Conservation (phyloP, 2,888 invertebrate genomes). For the Sinhomidia bicolor region DNA sequence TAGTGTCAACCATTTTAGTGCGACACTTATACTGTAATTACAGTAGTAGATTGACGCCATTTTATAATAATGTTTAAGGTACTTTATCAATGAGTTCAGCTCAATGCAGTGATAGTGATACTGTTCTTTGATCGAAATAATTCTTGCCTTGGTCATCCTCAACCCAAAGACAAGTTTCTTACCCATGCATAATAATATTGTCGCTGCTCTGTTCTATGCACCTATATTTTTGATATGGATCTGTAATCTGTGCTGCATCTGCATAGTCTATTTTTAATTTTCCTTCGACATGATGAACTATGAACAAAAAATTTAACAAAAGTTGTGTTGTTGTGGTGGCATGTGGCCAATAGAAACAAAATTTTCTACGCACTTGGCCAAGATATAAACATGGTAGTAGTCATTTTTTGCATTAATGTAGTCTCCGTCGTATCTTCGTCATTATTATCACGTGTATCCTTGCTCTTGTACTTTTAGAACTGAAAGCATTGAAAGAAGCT, state of each 20-base stretch:
- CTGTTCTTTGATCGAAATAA: too few species aligned
- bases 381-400: too few species aligned
- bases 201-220: too few species aligned
- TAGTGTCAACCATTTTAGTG: not conserved
- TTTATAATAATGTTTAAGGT: not conserved
- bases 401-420: too few species aligned
- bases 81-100: not conserved
- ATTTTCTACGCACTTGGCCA: not conserved
- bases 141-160: slow-evolving; percentile 4
- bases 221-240: not conserved
- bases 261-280: slow-evolving; percentile 15
- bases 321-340: not conserved
- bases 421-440: not conserved
- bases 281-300: too few species aligned
- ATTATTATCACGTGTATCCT: slow-evolving; percentile 22
- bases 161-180: slow-evolving; percentile 7
- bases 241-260: not conserved
- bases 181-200: not conserved
- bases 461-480: not conserved
- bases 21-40: not conserved
- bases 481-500: too few species aligned
- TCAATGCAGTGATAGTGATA: not conserved
- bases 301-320: too few species aligned
- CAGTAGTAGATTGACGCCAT: not conserved
- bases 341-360: not conserved